Percentiles rank a stretch among this genome's conserved stretches.
phyloP scores from a whole-genome alignment of 2,888 invertebrate genomes.

The Therioaphis trifolii region DNA sequence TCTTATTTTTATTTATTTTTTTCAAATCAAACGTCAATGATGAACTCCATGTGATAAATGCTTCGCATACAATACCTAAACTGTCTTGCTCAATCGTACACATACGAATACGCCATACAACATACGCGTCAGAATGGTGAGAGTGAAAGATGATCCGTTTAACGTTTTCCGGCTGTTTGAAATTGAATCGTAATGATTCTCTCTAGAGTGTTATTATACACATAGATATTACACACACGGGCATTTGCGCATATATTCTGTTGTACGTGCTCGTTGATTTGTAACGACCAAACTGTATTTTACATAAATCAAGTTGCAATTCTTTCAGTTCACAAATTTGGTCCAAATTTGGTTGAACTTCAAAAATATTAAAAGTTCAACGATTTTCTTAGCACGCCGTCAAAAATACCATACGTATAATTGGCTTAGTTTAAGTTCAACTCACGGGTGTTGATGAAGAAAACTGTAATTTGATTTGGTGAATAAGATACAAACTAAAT shows the following conservation, averaged over 20 bases:
- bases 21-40: conserved; percentile 34
- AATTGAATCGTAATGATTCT: conserved; percentile 27
- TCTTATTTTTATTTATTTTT: neutral
- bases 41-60: conserved; percentile 22
- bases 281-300: neutral
- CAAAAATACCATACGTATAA: too few relatives aligned
- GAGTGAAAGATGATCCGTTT: neutral
- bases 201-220: neutral
- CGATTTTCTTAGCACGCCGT: too few relatives aligned
- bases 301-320: neutral
- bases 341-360: too few relatives aligned
- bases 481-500: too few relatives aligned
- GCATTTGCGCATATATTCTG: neutral
- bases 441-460: too few relatives aligned
- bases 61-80: neutral
- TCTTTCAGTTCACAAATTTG: too few relatives aligned
- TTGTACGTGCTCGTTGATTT: conserved; percentile 14
- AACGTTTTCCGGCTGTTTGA: conserved; percentile 26
- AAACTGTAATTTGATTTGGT: too few relatives aligned
- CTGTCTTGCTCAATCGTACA: neutral
- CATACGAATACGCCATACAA: too few relatives aligned
- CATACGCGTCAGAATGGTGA: too few relatives aligned
- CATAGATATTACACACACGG: neutral
- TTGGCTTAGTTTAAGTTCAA: too few relatives aligned
- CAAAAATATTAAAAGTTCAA: too few relatives aligned